Evolutionary conservation across 2,888 invertebrate genomes (phyloP).

Genomic region (Meliscaeva auricollis): DNA sequence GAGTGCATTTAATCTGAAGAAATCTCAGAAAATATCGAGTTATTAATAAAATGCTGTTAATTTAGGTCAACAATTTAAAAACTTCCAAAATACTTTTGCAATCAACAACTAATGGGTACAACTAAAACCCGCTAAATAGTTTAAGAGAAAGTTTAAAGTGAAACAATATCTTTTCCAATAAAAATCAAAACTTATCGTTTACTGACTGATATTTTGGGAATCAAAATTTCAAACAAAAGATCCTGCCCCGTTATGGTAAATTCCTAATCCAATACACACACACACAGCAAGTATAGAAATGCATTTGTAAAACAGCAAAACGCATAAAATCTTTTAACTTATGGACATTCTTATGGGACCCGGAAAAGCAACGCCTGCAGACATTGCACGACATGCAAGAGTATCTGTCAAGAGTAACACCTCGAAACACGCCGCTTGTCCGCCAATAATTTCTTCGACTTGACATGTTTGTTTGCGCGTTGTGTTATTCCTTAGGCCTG

Average conservation of each 20-base stretch:
- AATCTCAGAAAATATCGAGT: no score
- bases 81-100: no score
- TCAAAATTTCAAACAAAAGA: no score
- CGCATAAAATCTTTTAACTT: conserved; percentile 62
- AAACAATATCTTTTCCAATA: no score
- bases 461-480: conserved; percentile 65
- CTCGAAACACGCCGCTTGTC: conserved; percentile 67
- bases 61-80: no score
- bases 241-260: not conserved
- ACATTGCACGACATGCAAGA: conserved; percentile 67
- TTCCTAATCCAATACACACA: not conserved
- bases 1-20: no score
- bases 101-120: no score
- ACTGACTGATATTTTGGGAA: no score
- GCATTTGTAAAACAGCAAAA: not conserved
- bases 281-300: not conserved
- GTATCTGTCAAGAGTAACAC: conserved; percentile 74
- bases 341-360: conserved; percentile 41
- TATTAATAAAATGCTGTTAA: no score
- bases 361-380: conserved; percentile 60
- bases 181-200: no score
- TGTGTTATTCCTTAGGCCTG: conserved; percentile 12
- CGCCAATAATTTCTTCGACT: conserved; percentile 69
- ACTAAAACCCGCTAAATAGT: no score
- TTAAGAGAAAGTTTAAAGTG: no score